Base-by-base conservation (phyloP, 2,113 vertebrate genomes). In the Stigmatopora nigra region DNA sequence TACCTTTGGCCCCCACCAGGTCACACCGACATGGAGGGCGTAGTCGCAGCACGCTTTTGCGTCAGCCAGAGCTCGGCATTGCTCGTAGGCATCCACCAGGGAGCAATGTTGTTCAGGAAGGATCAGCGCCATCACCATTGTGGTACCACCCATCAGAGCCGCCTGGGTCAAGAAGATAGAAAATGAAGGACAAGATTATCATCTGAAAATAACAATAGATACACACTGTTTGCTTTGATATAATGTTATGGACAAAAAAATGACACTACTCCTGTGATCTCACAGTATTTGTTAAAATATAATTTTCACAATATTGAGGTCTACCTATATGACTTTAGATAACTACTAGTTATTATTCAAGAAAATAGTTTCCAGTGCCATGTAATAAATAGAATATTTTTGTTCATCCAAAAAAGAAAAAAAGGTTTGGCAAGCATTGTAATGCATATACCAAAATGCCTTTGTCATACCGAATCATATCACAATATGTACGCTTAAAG, bases 1-100 rank as follows among this genome's bases (percentile, higher is more conserved):
- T 90, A 97, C 96, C 94, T 97, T 95, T 20, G 94, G 91, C 0
- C 94, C 92, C 96, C 96, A 98, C 96, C 95, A 98, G 70, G 96
- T 96, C 86, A 98, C 91, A 49, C 94, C 95, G 61, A 98, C 86
- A 12, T 98, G 95, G 79, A 98, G 82, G 68, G 94, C 92, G 0
- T 98, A 98, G 90, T 98, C 96, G 20, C 96, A 98, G 92, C 96
- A 98, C 49, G 93, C 88, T 77, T 96, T 98, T 73, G 94, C 93
- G 73, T 98, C 96, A 0, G 94, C 95, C 65, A 94, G 85, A 70
- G 87, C 83, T 66, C 93, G 86, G 78, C 93, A 94, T 56, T 91
- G 93, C 85, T 98, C 94, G 0, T 95, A 98, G 46, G 95, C 93
- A 0, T 98, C 96, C 84, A 98, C 78, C 19, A 98, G 90, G 4